Percentiles rank a stretch among this genome's conserved stretches.
Evolutionary conservation across 2,888 invertebrate genomes (phyloP).

Genomic region (Acleris literana): DNA sequence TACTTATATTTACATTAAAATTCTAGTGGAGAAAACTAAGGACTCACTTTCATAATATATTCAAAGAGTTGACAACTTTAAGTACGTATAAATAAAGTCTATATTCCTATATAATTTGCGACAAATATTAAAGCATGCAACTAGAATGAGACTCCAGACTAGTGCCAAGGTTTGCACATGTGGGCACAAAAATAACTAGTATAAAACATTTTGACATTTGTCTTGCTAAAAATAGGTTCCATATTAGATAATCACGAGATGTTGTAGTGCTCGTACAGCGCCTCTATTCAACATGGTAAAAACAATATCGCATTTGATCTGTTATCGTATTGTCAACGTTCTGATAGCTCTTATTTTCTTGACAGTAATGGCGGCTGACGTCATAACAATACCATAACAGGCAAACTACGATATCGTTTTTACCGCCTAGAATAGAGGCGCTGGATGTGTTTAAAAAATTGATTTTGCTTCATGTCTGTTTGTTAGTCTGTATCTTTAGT

Average conservation of each 20-base stretch:
- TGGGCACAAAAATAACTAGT: slow-evolving; percentile 25
- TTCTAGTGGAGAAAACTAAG: too few species aligned
- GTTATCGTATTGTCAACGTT: too few species aligned
- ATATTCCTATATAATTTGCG: neutral
- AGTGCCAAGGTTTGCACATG: slow-evolving; percentile 35
- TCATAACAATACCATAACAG: too few species aligned
- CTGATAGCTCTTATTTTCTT: too few species aligned
- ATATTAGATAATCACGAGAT: slow-evolving; percentile 6
- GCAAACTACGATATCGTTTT: too few species aligned
- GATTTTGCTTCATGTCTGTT: neutral
- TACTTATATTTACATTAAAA: too few species aligned
- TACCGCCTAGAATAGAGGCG: too few species aligned
- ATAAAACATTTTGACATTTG: slow-evolving; percentile 33
- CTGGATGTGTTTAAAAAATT: neutral
- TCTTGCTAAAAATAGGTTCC: slow-evolving; percentile 22
- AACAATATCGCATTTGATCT: too few species aligned
- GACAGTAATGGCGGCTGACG: too few species aligned
- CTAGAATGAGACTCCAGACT: slow-evolving; percentile 24
- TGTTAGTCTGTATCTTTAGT: neutral
- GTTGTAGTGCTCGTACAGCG: slow-evolving; percentile 1
- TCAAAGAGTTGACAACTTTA: neutral
- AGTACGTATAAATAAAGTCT: neutral
- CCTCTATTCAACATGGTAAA: too few species aligned
- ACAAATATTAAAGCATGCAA: slow-evolving; percentile 3
- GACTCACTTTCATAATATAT: too few species aligned